Conservation (phyloP, 2,113 vertebrate species). For the Plestiodon gilberti region DNA sequence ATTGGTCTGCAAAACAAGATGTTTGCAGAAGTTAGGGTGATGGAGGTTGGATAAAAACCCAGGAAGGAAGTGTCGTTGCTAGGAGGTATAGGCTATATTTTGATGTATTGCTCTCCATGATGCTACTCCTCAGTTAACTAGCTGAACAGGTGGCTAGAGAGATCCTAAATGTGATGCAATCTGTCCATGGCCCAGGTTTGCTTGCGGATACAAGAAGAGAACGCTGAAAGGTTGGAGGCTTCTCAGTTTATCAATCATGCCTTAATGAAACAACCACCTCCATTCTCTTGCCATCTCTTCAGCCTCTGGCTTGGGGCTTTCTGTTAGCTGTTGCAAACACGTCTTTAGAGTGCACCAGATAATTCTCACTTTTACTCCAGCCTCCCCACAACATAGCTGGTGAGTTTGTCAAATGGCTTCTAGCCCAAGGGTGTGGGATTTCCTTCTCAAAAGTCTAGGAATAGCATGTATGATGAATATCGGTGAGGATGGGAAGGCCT, state of each 20-base stretch:
- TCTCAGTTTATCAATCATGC: slow-evolving; percentile 10
- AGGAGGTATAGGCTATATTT: background rate
- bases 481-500: background rate
- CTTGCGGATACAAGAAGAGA: background rate
- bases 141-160: background rate
- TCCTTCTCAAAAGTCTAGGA: background rate
- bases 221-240: background rate
- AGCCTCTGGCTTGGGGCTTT: background rate
- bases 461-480: background rate
- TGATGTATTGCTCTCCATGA: background rate
- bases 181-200: background rate
- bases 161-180: background rate
- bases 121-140: background rate
- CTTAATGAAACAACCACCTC: slow-evolving; percentile 25
- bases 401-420: background rate
- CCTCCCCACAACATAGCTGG: background rate
- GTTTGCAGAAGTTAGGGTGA: background rate
- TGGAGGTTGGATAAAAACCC: background rate
- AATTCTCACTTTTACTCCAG: background rate
- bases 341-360: background rate
- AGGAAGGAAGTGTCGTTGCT: background rate
- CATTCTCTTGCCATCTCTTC: background rate
- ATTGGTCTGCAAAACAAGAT: background rate
- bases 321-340: background rate
- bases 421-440: background rate